A percentile compares a stretch with the other conserved stretches of the same genome.
These are phyloP conservation scores for Ctenosaura bakeri DNA, from an alignment of 2,797 vertebrate genomes.

Conservation along the genomic window DNA sequence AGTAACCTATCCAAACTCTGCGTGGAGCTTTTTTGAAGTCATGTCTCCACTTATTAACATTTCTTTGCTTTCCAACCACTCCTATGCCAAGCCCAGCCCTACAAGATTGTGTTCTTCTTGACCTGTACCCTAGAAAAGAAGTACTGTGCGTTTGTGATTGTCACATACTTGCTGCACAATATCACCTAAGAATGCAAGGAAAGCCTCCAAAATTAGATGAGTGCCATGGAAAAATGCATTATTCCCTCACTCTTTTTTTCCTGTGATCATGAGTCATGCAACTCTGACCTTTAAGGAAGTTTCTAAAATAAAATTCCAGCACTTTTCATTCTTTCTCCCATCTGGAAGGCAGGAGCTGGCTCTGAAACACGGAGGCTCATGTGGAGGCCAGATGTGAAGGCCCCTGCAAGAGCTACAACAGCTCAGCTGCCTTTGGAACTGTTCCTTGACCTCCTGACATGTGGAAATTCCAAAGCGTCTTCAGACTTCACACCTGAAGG, in stretches of 20 bases:
- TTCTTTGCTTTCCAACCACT: not conserved
- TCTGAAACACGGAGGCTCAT: conserved; percentile 51
- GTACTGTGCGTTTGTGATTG: not conserved
- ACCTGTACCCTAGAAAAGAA: not conserved
- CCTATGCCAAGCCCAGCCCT: not conserved
- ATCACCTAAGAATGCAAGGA: not conserved
- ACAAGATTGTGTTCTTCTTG: not conserved
- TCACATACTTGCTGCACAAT: not conserved
- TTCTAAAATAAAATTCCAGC: conserved; percentile 28
- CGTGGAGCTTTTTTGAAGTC: not conserved
- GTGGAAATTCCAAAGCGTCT: conserved; percentile 12
- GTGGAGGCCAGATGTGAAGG: conserved; percentile 70
- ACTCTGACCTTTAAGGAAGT: conserved; percentile 39
- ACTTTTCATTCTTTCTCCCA: conserved; percentile 48
- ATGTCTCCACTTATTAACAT: not conserved
- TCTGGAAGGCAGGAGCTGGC: conserved; percentile 68
- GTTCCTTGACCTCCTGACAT: conserved; percentile 35
- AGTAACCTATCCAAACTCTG: not conserved
- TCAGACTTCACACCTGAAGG: conserved; percentile 7
- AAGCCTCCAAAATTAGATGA: not conserved
- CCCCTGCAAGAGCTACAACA: conserved; percentile 60
- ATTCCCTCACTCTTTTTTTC: not conserved
- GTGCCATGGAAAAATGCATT: conserved; percentile 34
- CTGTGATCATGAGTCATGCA: conserved; percentile 44
- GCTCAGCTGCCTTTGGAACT: conserved; percentile 22